phyloP scores from a whole-genome alignment of 2,888 invertebrate genomes.

The Caenorhabditis imperialis region DNA sequence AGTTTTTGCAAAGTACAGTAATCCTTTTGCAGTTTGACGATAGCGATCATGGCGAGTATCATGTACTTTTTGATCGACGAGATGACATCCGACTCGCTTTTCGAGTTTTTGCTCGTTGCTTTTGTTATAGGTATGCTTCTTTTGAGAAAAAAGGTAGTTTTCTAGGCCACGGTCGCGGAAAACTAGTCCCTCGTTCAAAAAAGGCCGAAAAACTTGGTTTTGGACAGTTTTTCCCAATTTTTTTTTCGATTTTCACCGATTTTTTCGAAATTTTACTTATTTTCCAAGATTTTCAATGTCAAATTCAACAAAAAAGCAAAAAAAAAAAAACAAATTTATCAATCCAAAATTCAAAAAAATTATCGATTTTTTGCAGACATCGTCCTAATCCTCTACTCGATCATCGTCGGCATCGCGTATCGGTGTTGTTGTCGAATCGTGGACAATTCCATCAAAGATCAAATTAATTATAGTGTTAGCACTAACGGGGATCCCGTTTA shows the following conservation, averaged over 20 bases:
- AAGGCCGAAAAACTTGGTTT: no score
- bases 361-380: conserved; percentile 42
- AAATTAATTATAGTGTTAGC: conserved; percentile 37
- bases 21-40: conserved; percentile 44
- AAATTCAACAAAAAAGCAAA: background rate
- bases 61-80: conserved; percentile 62
- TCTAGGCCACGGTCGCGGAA: no score
- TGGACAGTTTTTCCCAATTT: no score
- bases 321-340: no score
- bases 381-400: conserved; percentile 50
- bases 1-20: background rate
- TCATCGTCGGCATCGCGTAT: conserved; percentile 48
- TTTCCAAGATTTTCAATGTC: background rate
- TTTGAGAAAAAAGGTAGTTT: no score
- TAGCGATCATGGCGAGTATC: conserved; percentile 57
- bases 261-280: no score
- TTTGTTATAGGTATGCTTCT: conserved; percentile 50
- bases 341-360: conserved; percentile 4
- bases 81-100: conserved; percentile 56
- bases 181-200: no score
- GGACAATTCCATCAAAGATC: conserved; percentile 38
- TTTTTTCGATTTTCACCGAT: no score
- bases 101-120: conserved; percentile 54
- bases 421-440: conserved; percentile 54
- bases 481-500: conserved; percentile 35